Conservation (phyloP, 1,140 invertebrate species). For the Formica selysi region DNA sequence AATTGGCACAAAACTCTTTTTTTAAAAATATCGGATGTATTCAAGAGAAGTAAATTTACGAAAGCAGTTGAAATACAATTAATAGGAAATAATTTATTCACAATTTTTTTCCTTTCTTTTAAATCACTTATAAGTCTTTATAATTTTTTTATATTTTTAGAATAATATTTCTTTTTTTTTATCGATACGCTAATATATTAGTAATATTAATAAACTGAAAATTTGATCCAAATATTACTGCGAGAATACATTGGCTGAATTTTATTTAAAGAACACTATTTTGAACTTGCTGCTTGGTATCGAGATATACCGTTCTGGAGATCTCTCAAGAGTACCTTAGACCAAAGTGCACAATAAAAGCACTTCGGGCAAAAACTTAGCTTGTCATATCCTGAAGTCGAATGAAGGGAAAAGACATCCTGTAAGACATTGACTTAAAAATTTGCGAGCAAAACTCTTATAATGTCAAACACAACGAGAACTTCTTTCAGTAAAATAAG, state of each 20-base stretch:
- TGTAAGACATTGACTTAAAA: slow-evolving; percentile 48
- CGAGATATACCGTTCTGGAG: neutral
- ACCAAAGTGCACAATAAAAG: slow-evolving; percentile 35
- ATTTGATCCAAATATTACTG: neutral
- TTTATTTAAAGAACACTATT: neutral
- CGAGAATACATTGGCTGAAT: no score
- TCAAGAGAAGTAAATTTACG: neutral
- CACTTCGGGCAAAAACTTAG: slow-evolving; percentile 29
- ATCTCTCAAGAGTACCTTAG: slow-evolving; percentile 9
- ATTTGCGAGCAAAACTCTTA: slow-evolving; percentile 44
- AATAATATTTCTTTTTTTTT: neutral
- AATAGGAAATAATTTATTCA: neutral
- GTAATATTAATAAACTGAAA: neutral
- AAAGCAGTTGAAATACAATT: neutral
- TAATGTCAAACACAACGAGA: slow-evolving; percentile 36
- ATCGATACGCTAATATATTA: neutral
- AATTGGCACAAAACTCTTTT: slow-evolving; percentile 23
- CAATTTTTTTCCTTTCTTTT: neutral
- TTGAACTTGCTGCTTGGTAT: neutral
- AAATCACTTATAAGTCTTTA: neutral
- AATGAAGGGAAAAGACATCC: neutral
- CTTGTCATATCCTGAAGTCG: slow-evolving; percentile 36
- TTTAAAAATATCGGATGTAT: slow-evolving; percentile 11
- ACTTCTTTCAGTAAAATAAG: slow-evolving; percentile 27
- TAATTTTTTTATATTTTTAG: neutral